Evolutionary conservation across 2,888 invertebrate genomes (phyloP).

Genomic region (Synanthedon tipuliformis): DNA sequence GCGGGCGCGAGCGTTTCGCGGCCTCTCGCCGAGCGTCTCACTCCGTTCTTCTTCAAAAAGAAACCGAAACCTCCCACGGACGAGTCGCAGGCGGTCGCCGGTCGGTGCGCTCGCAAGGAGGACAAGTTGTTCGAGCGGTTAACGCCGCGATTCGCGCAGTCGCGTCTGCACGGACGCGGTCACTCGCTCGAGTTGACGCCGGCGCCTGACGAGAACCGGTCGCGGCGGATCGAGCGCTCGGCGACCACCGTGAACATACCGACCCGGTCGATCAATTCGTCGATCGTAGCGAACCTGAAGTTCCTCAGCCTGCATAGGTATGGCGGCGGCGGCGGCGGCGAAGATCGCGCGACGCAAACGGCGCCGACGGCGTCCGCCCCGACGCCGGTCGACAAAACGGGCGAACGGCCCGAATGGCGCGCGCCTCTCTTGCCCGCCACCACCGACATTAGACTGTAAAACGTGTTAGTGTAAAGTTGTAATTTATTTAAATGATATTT

Average conservation of each 20-base stretch:
- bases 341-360: conserved; percentile 8
- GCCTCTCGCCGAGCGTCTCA: conserved; percentile 50
- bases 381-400: conserved; percentile 7
- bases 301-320: conserved; percentile 59
- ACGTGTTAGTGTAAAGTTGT: conserved; percentile 27
- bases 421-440: conserved; percentile 20
- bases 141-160: conserved; percentile 59
- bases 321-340: conserved; percentile 40
- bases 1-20: conserved; percentile 38
- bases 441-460: conserved; percentile 47
- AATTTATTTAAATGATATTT: conserved; percentile 41
- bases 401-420: conserved; percentile 13
- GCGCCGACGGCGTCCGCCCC: conserved; percentile 1
- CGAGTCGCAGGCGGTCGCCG: conserved; percentile 20
- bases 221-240: conserved; percentile 51
- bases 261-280: conserved; percentile 47
- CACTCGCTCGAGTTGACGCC: conserved; percentile 53
- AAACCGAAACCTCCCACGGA: conserved; percentile 42
- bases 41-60: conserved; percentile 61
- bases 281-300: conserved; percentile 53
- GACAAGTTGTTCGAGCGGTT: conserved; percentile 54
- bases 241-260: conserved; percentile 51
- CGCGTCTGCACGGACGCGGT: conserved; percentile 50
- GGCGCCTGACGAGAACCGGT: conserved; percentile 23
- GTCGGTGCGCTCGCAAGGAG: conserved; percentile 33